Conservation (phyloP, 1,140 invertebrate genomes). For the Anoplolepis gracilipes region DNA sequence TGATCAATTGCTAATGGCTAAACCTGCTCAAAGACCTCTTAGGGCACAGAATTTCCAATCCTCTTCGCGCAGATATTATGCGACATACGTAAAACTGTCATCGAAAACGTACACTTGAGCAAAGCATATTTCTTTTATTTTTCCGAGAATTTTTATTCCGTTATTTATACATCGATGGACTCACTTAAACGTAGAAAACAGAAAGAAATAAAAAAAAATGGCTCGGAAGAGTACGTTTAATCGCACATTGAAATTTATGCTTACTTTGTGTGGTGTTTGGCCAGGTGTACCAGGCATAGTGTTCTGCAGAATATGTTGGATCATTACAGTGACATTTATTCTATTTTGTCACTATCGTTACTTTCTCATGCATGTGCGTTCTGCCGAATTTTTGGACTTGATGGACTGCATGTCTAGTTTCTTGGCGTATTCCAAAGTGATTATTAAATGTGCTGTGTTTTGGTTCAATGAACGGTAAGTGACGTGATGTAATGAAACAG, state of each 20-base stretch:
- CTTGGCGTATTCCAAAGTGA: neutral
- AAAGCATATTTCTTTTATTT: neutral
- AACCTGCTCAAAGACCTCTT: neutral
- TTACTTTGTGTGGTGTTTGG: constrained; percentile 26
- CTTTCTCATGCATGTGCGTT: neutral
- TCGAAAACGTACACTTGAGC: neutral
- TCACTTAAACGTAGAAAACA: neutral
- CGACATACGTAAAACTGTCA: neutral
- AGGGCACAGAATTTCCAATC: neutral
- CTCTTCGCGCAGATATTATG: neutral
- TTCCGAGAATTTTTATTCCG: neutral
- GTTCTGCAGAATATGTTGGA: constrained; percentile 1
- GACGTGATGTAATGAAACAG: neutral
- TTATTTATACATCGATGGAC: neutral
- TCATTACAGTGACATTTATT: neutral
- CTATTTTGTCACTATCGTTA: constrained; percentile 1
- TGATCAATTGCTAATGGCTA: neutral
- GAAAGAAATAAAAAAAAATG: neutral
- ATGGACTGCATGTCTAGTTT: neutral
- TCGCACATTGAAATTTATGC: constrained; percentile 3
- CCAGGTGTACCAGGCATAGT: neutral
- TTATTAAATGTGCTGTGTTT: constrained; percentile 3
- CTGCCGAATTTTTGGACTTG: neutral
- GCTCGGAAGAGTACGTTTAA: neutral
- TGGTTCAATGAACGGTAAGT: constrained; percentile 42